These are phyloP conservation scores for Paramuricea clavata DNA, from an alignment of 92 coral and sea anemone genomes.

Conservation along the genomic window DNA sequence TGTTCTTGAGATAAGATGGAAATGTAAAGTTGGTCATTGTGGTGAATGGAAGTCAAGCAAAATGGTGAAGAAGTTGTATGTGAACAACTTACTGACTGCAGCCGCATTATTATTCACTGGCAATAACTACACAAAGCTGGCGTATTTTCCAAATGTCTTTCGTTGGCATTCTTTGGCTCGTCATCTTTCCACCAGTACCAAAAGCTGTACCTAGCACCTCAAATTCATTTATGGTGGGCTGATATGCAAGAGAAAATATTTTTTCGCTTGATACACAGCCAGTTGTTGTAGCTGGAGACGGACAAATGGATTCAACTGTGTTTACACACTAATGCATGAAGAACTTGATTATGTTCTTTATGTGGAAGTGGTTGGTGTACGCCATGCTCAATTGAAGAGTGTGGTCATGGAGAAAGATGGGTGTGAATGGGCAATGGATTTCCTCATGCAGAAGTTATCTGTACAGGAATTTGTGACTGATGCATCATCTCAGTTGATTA, in stretches of 20 bases:
- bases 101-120: conserved; percentile 53
- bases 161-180: conserved; percentile 5
- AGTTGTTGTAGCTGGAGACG: conserved; percentile 47
- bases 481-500: conserved; percentile 10
- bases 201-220: not conserved
- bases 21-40: conserved; percentile 29
- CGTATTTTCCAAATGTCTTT: conserved; percentile 41
- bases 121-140: conserved; percentile 43
- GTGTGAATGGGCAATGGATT: not conserved
- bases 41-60: conserved; percentile 54
- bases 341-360: conserved; percentile 19
- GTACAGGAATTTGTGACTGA: not conserved
- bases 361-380: conserved; percentile 20
- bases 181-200: conserved; percentile 14
- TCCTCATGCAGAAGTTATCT: not conserved
- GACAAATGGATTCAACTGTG: conserved; percentile 34
- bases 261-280: not conserved
- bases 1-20: conserved; percentile 48
- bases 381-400: conserved; percentile 5
- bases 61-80: conserved; percentile 39
- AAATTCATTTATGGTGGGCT: not conserved
- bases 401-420: conserved; percentile 10
- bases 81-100: conserved; percentile 48
- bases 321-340: conserved; percentile 21
- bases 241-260: not conserved